A percentile compares a stretch with the other conserved stretches of the same genome.
phyloP scores from a whole-genome alignment of 1,140 invertebrate species.

The Triops longicaudatus region DNA sequence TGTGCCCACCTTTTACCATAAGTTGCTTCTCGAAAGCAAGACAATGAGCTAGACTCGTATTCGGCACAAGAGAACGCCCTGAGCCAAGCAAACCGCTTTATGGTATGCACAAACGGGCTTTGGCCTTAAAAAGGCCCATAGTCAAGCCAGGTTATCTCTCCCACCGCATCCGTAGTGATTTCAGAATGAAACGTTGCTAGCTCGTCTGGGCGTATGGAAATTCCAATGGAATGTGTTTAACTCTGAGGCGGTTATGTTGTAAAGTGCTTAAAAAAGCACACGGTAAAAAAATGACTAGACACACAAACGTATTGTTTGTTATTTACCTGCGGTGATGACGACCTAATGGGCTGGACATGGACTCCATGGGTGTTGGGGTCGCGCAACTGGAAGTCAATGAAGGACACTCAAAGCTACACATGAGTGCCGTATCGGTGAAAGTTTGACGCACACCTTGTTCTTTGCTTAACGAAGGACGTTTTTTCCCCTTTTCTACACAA shows the following conservation, averaged over 20 bases:
- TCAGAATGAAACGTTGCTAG: background rate
- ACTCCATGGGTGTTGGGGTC: conserved; percentile 3
- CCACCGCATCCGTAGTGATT: background rate
- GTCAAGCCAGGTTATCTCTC: background rate
- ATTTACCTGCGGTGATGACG: background rate
- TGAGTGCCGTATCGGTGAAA: background rate
- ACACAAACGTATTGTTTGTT: too few species aligned
- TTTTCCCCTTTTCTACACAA: background rate
- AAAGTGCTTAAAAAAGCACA: background rate
- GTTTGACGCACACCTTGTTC: background rate
- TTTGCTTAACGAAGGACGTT: background rate
- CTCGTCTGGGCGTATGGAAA: too few species aligned
- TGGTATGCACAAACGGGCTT: background rate
- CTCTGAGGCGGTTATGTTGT: too few species aligned
- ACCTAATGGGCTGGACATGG: background rate
- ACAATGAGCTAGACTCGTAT: background rate
- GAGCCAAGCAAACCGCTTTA: background rate
- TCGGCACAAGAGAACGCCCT: background rate
- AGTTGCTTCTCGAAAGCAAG: background rate
- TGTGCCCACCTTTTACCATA: background rate
- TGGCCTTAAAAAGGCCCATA: background rate
- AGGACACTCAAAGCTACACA: background rate
- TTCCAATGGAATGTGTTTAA: too few species aligned
- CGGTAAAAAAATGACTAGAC: background rate
- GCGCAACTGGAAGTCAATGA: background rate